These are phyloP conservation scores for Lathamus discolor DNA, from an alignment of 2,113 vertebrate genomes.

Conservation along the genomic window DNA sequence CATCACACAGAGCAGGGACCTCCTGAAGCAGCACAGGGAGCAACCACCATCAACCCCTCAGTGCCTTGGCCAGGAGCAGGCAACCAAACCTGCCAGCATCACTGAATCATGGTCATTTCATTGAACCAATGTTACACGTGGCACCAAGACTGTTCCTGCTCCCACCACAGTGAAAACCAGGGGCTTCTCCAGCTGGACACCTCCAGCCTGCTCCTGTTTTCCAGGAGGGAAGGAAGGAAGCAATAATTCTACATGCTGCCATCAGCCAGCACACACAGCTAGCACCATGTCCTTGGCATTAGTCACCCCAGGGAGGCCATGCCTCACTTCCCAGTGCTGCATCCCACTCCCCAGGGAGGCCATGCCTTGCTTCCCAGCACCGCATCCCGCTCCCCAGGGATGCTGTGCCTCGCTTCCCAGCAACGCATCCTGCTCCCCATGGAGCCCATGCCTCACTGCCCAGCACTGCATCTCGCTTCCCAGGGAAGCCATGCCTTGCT, in stretches of 20 bases:
- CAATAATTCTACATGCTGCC: not conserved
- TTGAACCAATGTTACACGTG: rapidly evolving
- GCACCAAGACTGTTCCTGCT: not conserved
- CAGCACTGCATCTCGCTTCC: not conserved
- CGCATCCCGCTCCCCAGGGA: not conserved
- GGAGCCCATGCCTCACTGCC: not conserved
- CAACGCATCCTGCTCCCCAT: not conserved
- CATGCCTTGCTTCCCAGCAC: too few species aligned
- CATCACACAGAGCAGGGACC: rapidly evolving
- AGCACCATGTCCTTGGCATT: not conserved
- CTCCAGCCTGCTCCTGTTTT: not conserved
- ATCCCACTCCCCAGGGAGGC: not conserved
- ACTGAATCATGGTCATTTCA: rapidly evolving
- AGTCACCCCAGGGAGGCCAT: not conserved
- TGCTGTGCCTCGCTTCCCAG: rapidly evolving
- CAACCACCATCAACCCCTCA: not conserved
- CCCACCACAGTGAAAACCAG: not conserved
- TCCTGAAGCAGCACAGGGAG: not conserved
- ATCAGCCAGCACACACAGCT: not conserved
- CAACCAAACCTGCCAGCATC: not conserved
- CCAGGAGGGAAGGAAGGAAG: conserved; percentile 21
- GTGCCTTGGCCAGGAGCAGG: not conserved
- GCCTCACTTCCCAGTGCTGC: not conserved
- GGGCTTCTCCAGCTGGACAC: not conserved
- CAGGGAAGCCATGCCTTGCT: not conserved